Evolutionary conservation across 2,113 vertebrate species (phyloP).

Genomic region (Ammodytes dubius): DNA sequence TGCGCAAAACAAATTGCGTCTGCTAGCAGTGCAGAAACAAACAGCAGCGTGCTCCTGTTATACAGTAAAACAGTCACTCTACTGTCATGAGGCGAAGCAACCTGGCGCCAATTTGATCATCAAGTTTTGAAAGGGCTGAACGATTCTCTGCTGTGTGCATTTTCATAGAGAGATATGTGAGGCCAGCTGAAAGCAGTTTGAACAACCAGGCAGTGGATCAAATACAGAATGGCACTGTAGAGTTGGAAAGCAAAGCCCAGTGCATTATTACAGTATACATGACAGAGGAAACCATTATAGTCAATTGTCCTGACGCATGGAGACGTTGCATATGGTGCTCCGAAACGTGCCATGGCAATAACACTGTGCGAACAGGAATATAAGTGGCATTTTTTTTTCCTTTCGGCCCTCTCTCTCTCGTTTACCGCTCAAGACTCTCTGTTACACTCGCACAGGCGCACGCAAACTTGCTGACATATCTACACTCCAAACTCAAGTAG

Average conservation of each 20-base stretch:
- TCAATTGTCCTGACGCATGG: conserved; percentile 19
- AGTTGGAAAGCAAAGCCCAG: conserved; percentile 16
- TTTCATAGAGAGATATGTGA: neutral
- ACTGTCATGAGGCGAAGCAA: neutral
- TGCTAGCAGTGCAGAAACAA: neutral
- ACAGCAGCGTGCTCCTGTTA: neutral
- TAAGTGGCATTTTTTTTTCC: neutral
- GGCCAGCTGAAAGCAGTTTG: conserved; percentile 32
- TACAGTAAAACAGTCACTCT: neutral
- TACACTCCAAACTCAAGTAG: conserved; percentile 14
- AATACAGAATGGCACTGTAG: conserved; percentile 14
- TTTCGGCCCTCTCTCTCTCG: neutral
- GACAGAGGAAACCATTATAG: conserved; percentile 36
- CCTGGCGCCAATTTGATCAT: conserved; percentile 16
- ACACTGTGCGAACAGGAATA: conserved; percentile 27
- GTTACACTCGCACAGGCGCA: conserved; percentile 5
- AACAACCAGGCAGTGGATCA: conserved; percentile 16
- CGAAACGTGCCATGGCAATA: conserved; percentile 35
- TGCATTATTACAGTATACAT: neutral
- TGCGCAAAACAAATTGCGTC: neutral
- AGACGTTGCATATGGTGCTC: conserved; percentile 22
- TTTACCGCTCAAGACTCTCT: conserved; percentile 19
- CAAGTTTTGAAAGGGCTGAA: conserved; percentile 15
- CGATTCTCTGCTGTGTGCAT: conserved; percentile 3
- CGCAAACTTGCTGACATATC: conserved; percentile 3